A percentile compares a stretch with the other conserved stretches of the same genome.
phyloP scores from a whole-genome alignment of 2,113 vertebrate species.

The Pteronura brasiliensis region DNA sequence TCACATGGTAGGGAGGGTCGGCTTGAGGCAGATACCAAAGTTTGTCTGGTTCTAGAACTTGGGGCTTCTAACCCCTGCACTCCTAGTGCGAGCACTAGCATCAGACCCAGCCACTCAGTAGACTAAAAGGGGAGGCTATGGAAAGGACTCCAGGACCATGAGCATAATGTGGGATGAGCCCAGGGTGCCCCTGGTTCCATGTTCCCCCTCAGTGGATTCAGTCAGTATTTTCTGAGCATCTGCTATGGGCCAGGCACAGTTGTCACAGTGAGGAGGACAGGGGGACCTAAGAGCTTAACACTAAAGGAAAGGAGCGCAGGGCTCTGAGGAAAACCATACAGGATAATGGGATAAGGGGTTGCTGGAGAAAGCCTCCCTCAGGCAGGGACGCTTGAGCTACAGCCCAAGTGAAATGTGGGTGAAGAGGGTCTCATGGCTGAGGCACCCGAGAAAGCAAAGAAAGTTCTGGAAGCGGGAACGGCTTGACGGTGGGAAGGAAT shows the following conservation, averaged over 20 bases:
- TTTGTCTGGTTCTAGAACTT: neutral
- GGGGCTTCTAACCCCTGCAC: neutral
- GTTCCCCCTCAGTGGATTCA: neutral
- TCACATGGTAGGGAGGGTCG: neutral
- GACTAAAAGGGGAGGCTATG: neutral
- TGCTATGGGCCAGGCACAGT: too few relatives aligned
- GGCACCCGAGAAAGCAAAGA: neutral
- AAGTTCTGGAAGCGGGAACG: neutral
- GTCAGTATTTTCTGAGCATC: neutral
- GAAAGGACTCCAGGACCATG: neutral
- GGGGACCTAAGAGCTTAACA: neutral
- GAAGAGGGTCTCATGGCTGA: neutral
- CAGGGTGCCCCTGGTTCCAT: neutral
- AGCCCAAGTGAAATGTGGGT: neutral
- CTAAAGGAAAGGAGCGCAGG: fast-evolving
- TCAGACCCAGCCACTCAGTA: neutral
- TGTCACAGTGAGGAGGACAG: neutral
- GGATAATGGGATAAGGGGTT: neutral
- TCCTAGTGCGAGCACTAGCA: neutral
- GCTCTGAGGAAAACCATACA: neutral
- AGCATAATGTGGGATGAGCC: too few relatives aligned
- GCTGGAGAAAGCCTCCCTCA: too few relatives aligned
- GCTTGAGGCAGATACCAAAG: neutral
- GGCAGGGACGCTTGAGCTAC: fast-evolving
- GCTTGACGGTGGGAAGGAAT: neutral